Percentiles rank a stretch among this genome's conserved stretches.
Conservation (phyloP, 2,797 vertebrate genomes). For the Zenarchopterus dispar region DNA sequence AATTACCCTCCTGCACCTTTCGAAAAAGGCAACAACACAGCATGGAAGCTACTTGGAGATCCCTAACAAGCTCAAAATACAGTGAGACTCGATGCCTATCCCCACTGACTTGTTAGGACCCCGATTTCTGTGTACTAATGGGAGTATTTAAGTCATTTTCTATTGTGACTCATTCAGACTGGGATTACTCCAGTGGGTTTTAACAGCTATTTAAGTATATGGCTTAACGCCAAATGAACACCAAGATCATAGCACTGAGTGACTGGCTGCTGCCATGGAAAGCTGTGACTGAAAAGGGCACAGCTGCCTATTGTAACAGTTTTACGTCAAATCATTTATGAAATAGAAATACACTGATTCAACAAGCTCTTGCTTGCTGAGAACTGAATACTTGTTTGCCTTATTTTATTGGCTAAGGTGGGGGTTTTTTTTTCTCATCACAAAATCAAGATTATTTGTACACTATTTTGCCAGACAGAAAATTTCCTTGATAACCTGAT, state of each 20-base stretch:
- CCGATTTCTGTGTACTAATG: slow-evolving; percentile 75
- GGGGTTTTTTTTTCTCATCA: slow-evolving; percentile 9
- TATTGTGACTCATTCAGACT: slow-evolving; percentile 76
- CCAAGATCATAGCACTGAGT: slow-evolving; percentile 72
- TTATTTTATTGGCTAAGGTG: background rate
- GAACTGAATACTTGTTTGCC: background rate
- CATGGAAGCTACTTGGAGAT: slow-evolving; percentile 69
- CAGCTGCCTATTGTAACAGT: slow-evolving; percentile 70
- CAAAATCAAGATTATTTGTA: slow-evolving; percentile 16
- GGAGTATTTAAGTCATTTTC: slow-evolving; percentile 81
- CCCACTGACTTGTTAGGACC: slow-evolving; percentile 80
- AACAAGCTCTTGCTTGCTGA: slow-evolving; percentile 24
- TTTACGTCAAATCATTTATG: slow-evolving; percentile 64
- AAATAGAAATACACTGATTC: slow-evolving; percentile 48
- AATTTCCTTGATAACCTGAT: slow-evolving; percentile 52
- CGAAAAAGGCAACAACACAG: slow-evolving; percentile 73
- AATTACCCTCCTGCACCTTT: slow-evolving; percentile 47
- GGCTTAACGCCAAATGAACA: slow-evolving; percentile 75
- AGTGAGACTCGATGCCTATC: slow-evolving; percentile 73
- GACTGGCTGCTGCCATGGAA: slow-evolving; percentile 72
- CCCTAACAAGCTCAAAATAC: slow-evolving; percentile 80
- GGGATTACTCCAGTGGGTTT: slow-evolving; percentile 71
- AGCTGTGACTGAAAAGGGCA: slow-evolving; percentile 71
- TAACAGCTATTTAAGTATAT: slow-evolving; percentile 70
- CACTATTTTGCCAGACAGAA: slow-evolving; percentile 8